Evolutionary conservation across 1,140 invertebrate genomes (phyloP).

Genomic region (Achatina immaculata): DNA sequence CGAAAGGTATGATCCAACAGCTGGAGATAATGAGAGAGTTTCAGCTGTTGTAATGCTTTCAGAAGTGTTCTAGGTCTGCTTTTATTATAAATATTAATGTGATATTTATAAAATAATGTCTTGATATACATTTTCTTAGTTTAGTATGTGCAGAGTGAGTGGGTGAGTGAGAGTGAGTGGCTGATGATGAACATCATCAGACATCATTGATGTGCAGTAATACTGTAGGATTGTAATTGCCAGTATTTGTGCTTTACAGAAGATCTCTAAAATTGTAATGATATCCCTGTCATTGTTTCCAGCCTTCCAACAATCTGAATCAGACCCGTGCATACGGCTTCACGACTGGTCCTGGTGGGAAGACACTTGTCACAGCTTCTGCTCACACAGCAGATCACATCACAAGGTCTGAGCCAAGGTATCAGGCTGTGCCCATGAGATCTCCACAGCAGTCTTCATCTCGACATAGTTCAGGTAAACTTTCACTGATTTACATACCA

Average conservation of each 20-base stretch:
- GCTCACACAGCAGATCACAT: background rate
- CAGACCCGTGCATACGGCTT: background rate
- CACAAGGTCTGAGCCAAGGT: background rate
- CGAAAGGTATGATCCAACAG: background rate
- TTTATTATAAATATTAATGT: too few relatives aligned
- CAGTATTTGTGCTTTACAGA: too few relatives aligned
- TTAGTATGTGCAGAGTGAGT: too few relatives aligned
- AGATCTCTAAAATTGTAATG: background rate
- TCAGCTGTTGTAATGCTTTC: background rate
- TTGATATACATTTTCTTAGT: too few relatives aligned
- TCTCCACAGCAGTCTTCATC: conserved; percentile 32
- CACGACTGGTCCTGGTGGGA: background rate
- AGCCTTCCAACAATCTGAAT: conserved; percentile 24
- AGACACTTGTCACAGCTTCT: conserved; percentile 21
- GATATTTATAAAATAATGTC: too few relatives aligned
- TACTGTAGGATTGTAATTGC: too few relatives aligned
- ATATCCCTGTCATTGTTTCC: background rate
- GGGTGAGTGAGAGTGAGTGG: too few relatives aligned
- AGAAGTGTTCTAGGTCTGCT: background rate
- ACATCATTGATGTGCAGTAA: too few relatives aligned
- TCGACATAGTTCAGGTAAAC: background rate
- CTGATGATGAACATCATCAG: too few relatives aligned
- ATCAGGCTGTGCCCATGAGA: conserved; percentile 27
- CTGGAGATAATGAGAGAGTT: too few relatives aligned
- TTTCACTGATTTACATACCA: background rate